Evolutionary conservation across 2,888 invertebrate genomes (phyloP).

Genomic region (Epistrophe eligans): DNA sequence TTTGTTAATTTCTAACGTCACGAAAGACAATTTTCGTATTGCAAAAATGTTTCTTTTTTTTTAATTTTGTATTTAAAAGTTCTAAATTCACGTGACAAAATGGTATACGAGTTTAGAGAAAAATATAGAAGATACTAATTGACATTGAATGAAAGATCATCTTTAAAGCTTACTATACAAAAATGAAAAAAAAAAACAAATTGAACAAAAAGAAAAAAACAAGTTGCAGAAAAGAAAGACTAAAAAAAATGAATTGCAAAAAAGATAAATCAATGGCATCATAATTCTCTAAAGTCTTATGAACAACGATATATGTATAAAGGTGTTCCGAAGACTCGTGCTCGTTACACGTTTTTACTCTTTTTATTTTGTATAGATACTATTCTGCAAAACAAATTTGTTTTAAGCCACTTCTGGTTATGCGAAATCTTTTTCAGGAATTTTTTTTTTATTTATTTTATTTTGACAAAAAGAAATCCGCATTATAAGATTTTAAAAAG

Average conservation of each 20-base stretch:
- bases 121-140: constrained; percentile 44
- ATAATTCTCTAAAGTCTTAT: background rate
- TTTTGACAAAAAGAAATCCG: background rate
- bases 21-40: constrained; percentile 24
- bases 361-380: too few species aligned
- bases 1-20: constrained; percentile 41
- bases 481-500: background rate
- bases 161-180: background rate
- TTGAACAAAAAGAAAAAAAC: background rate
- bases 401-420: background rate
- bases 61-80: background rate
- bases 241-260: background rate
- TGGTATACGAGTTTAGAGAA: background rate
- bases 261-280: constrained; percentile 18
- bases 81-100: constrained; percentile 36
- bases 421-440: background rate
- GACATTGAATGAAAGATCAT: constrained; percentile 11
- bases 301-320: background rate
- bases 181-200: background rate
- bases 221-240: background rate
- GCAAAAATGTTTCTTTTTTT: background rate
- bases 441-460: background rate
- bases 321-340: background rate
- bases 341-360: background rate
- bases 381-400: background rate